Evolutionary conservation across 2,797 vertebrate species (phyloP), one percentile per base, ranked within the genome.

Genomic region (Clarias platycephalus): DNA sequence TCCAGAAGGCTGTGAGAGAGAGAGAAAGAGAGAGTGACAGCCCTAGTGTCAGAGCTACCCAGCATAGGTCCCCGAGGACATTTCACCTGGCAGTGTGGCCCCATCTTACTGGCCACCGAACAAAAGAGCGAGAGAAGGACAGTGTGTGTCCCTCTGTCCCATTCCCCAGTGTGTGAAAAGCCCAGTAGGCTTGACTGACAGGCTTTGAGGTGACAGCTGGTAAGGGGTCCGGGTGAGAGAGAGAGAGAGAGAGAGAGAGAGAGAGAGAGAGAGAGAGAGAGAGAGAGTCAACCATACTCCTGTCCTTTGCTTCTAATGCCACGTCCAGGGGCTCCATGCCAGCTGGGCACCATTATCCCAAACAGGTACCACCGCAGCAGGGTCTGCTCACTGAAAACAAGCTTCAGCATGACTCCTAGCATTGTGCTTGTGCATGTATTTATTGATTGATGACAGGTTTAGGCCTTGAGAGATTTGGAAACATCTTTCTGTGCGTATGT

Each of bases 191-290:
- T 95, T 95, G 93, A 97, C 95, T 97, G 97, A 98, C 97, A 98
- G 97, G 95, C 94, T 93, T 96, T 96, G 95, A 95, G 95, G 95
- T 97, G 97, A 97, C 97, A 98, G 97, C 97, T 98, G 97, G 96
- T 96, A 94, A 95, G 95, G 95, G 95, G 94, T 93, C 94, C 92
- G 83, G 90, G 95, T 97, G 96, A 97, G 97, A 97, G 96, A 94
- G 95, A 89, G 93, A 84, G 93, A 89, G 86, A 89, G 62, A 26
- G 44, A 72, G 70, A n/a, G n/a, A n/a, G n/a, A n/a, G n/a, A 71
- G 49, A 75, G 31, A 85, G 44, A 75, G 28, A 85, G 67, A 75
- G 24, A 85, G 44, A 75, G 28, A 85, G 67, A 31, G 62, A 58
- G 64, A 97, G 95, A 81, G 58, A 88, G 72, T 80, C 44, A 64